A percentile compares a stretch with the other conserved stretches of the same genome.
phyloP scores from a whole-genome alignment of 2,888 invertebrate genomes.

The Apomyelois bistriatella region DNA sequence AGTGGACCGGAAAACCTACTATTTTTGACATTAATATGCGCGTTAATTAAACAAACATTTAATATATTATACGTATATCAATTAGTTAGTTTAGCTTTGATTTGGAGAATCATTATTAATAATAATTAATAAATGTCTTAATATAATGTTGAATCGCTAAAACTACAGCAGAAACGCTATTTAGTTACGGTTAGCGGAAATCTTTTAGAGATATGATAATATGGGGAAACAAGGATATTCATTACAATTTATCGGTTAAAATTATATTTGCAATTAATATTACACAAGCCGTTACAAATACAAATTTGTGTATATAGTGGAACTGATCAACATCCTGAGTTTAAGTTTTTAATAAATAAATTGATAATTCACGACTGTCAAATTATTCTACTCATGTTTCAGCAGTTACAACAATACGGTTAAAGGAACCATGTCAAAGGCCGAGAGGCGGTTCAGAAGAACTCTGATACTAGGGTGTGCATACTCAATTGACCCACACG shows the following conservation, averaged over 20 bases:
- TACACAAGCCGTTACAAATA: too few species aligned
- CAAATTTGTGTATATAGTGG: too few species aligned
- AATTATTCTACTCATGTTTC: too few species aligned
- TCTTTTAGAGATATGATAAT: not conserved
- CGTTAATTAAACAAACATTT: slow-evolving; percentile 1
- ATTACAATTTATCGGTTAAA: not conserved
- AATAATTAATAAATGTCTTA: not conserved
- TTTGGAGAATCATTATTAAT: not conserved
- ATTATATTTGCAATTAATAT: too few species aligned
- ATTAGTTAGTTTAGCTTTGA: not conserved
- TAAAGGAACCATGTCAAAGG: too few species aligned
- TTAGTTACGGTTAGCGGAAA: not conserved
- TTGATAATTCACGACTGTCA: too few species aligned
- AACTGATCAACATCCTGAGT: too few species aligned
- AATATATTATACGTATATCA: not conserved
- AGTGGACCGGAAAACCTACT: not conserved
- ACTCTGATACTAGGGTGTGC: too few species aligned
- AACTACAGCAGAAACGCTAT: not conserved
- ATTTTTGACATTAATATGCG: not conserved
- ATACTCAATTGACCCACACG: too few species aligned
- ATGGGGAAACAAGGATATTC: not conserved
- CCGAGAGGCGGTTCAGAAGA: too few species aligned
- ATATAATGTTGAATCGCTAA: not conserved
- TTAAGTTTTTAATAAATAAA: too few species aligned
- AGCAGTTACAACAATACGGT: too few species aligned